Evolutionary conservation across 2,888 invertebrate genomes (phyloP), one percentile per base, ranked within the genome.

Genomic region (Tinea semifulvella): DNA sequence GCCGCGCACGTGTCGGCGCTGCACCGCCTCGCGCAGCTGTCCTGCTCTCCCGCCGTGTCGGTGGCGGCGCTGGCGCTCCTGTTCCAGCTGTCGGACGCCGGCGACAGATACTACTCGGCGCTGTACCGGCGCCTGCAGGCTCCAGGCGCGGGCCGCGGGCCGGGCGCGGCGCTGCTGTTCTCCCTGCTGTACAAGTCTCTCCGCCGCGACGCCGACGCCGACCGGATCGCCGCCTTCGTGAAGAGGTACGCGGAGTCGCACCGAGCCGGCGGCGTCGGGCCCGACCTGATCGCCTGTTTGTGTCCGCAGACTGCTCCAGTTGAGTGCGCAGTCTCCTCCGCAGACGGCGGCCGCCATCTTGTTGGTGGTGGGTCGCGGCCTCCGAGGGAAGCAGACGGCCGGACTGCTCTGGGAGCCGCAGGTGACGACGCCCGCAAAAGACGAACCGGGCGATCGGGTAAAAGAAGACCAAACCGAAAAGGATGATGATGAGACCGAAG

Each of bases 131-230:
- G 96, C 63, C 65, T 99, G 46, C 65, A 90, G 0, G 93, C 93
- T 64, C 83, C 92, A 0, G 88, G 90, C 46, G 69, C 79, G 7
- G 84, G 85, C 66, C 85, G 84, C 8, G 88, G 91, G 0, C 84
- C 87, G 0, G 87, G 88, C 57, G 86, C 90, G 1, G 86, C 90
- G 1, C 85, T 95, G 50, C 86, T 97, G 53, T 83, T 98, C 52
- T 95, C 94, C 58, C 85, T 98, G 46, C 69, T 97, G 14, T 96
- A 89, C 71, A 91, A 92, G 64, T 90, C 95, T 31, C 75, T 98
- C 56, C 87, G 88, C 58, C 87, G 85, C 49, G 98, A 99, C 75
- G 76, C 77, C 3, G 88, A 90, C 53, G 63, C 85, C 0, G 68
- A 84, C 3, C 75, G 98, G 42, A 84, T 92, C 0, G 85, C 89